Base-by-base conservation (phyloP, 2,113 vertebrate species). In the Brachyhypopomus occidentalis region DNA sequence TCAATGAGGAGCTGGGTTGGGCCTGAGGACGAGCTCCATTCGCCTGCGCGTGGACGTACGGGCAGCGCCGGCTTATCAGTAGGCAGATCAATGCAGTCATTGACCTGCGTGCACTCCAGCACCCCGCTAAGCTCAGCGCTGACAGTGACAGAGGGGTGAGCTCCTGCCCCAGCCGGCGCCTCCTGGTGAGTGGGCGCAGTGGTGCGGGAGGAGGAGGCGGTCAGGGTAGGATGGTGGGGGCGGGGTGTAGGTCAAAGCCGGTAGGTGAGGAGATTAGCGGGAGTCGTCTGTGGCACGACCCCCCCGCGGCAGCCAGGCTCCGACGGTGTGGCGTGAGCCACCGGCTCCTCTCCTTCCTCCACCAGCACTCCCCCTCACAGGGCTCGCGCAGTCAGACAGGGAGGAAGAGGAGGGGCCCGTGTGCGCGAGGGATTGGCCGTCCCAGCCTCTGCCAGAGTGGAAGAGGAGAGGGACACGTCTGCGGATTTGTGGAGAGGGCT, bases 11-110 rank as follows among this genome's bases (percentile, higher is more conserved):
- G 30, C 27, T 63, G 34, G 41, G 64, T 56, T 77, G 34, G 75
- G 25, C 55, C 20, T 62, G 85, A 74, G 64, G 38, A 38, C 48
- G 45, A 3, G 45, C 63, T 81, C 82, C 87, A 79, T 69, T 66
- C 84, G 81, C 80, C 76, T 80, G 27, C 67, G 36, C 36, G 75
- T 52, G 22, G 72, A 75, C 17, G 41, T 74, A 74, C 89, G 88
- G 76, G 66, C 59, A 80, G 90, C 84, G 70, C 85, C 84, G 76
- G 84, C 88, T 90, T 91, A 93, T 92, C 92, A 93, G 90, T 89
- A 91, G 89, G 88, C 88, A 91, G 92, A 92, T 93, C 92, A 92
- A 87, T 88, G 87, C 75, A 90, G 90, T 91, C 91, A 87, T 90
- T 92, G 92, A 92, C 92, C 92, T 75, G 66, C 4, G 45, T 60